phyloP scores from a whole-genome alignment of 2,888 invertebrate species.

The Protodeltote pygarga region DNA sequence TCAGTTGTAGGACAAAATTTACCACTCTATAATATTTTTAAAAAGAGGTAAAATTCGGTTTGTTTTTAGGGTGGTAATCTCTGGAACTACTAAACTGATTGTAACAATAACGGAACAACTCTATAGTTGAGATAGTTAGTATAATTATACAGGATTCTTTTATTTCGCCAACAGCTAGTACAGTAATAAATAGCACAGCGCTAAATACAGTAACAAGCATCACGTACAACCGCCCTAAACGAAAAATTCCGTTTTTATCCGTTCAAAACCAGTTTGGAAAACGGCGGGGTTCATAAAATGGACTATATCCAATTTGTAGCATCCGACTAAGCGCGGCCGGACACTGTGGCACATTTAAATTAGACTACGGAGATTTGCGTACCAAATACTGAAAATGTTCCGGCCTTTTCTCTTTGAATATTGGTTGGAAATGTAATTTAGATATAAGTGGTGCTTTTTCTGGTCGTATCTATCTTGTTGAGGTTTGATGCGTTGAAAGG shows the following conservation, averaged over 20 bases:
- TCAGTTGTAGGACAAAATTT: too few relatives aligned
- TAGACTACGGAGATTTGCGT: conserved; percentile 43
- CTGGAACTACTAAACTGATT: too few relatives aligned
- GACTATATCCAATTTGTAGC: conserved; percentile 65
- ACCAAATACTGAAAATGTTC: conserved; percentile 30
- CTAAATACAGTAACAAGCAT: neutral
- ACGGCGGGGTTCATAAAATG: conserved; percentile 60
- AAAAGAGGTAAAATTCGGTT: too few relatives aligned
- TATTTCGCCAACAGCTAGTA: too few relatives aligned
- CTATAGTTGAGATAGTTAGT: too few relatives aligned
- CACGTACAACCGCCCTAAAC: conserved; percentile 24
- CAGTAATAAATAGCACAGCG: conserved; percentile 4
- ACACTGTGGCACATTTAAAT: conserved; percentile 56
- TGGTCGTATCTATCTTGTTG: too few relatives aligned
- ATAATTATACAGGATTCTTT: too few relatives aligned
- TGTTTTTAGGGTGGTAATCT: too few relatives aligned
- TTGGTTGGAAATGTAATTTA: conserved; percentile 14
- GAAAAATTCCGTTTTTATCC: conserved; percentile 53
- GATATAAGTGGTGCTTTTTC: conserved; percentile 12
- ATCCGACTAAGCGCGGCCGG: conserved; percentile 48
- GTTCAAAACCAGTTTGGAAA: conserved; percentile 55
- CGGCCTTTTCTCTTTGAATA: conserved; percentile 19
- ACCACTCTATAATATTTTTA: too few relatives aligned
- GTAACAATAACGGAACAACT: too few relatives aligned
- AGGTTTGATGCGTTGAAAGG: too few relatives aligned